Conservation (phyloP, 2,113 vertebrate species). For the Agelaius tricolor region DNA sequence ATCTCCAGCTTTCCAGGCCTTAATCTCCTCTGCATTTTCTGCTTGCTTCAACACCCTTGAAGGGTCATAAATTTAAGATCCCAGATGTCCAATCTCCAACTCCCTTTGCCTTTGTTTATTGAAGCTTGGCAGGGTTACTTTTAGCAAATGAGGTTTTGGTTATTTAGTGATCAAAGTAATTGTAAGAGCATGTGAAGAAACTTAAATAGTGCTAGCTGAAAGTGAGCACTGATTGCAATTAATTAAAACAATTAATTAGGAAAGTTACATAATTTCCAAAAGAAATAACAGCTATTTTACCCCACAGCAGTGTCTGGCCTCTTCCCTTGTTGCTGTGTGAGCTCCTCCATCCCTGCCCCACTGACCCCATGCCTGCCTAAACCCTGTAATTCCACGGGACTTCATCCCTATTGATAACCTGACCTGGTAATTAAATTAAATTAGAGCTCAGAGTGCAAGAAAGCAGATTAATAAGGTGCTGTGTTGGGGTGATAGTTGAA, state of each 20-base stretch:
- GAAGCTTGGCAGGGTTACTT: not conserved
- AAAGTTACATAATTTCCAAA: not conserved
- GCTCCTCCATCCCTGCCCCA: not conserved
- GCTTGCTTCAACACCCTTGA: not conserved
- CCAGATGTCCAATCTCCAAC: not conserved
- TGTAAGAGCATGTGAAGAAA: not conserved
- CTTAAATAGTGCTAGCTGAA: not conserved
- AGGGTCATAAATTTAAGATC: not conserved
- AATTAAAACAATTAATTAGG: not conserved
- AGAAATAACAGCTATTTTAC: not conserved
- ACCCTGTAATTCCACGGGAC: too few relatives aligned
- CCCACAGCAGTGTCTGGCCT: rapidly evolving
- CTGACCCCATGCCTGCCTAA: not conserved
- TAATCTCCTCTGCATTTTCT: not conserved
- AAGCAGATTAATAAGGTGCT: not conserved
- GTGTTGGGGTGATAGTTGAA: not conserved
- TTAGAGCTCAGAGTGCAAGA: not conserved
- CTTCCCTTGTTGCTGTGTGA: not conserved
- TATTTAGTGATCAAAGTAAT: not conserved
- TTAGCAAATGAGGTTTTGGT: not conserved
- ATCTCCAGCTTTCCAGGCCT: not conserved
- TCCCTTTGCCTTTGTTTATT: not conserved
- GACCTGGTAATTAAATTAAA: too few relatives aligned
- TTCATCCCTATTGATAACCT: not conserved
- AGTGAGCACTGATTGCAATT: not conserved